Percentiles rank a stretch among this genome's conserved stretches.
Evolutionary conservation across 2,113 vertebrate genomes (phyloP).

Genomic region (Donacobius atricapilla): DNA sequence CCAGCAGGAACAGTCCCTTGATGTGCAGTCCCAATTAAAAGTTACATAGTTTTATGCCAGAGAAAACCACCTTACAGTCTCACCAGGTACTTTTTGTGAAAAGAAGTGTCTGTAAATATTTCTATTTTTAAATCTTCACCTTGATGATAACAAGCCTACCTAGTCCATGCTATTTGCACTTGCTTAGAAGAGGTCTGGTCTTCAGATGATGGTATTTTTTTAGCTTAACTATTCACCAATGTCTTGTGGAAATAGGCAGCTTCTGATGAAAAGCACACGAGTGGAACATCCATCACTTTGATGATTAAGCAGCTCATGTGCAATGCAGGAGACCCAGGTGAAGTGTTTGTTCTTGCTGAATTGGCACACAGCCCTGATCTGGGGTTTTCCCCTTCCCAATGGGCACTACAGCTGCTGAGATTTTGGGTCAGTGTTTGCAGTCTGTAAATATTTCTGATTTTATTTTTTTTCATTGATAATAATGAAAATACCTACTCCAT

Average conservation of each 20-base stretch:
- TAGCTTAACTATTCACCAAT: neutral
- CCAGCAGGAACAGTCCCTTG: neutral
- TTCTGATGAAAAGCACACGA: neutral
- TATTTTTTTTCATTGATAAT: neutral
- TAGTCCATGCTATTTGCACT: neutral
- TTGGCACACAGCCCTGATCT: neutral
- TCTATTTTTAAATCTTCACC: neutral
- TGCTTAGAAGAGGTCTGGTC: neutral
- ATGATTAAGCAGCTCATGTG: neutral
- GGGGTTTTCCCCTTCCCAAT: neutral
- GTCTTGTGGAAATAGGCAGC: neutral
- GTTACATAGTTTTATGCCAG: neutral
- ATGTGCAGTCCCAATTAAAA: neutral
- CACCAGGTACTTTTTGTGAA: neutral
- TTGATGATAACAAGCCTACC: neutral
- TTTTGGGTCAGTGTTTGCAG: neutral
- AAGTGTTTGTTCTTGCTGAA: neutral
- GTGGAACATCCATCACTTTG: neutral
- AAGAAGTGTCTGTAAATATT: neutral
- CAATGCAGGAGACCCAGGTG: neutral
- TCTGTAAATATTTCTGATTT: neutral
- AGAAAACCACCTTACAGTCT: neutral
- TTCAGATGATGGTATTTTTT: neutral
- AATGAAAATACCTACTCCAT: neutral
- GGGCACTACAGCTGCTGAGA: neutral